Conservation (phyloP, 2,888 invertebrate genomes). For the Sturmia bella region DNA sequence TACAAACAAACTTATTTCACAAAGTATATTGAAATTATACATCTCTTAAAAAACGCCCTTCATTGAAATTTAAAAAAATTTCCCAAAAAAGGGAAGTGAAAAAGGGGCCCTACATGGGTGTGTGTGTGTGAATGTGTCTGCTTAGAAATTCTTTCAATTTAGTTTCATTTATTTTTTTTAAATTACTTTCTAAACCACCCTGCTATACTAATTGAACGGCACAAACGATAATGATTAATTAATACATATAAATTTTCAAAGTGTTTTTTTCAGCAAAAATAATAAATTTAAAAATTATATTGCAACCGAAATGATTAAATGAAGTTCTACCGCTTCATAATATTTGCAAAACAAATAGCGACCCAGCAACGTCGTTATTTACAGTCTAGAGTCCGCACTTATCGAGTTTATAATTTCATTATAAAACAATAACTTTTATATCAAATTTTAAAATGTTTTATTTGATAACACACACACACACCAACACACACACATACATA, state of each 20-base stretch:
- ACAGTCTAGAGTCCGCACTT: constrained; percentile 71
- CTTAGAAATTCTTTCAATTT: too few relatives aligned
- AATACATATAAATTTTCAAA: constrained; percentile 45
- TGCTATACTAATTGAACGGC: constrained; percentile 11
- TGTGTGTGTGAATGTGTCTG: too few relatives aligned
- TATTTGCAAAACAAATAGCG: constrained; percentile 21
- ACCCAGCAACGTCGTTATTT: constrained; percentile 52
- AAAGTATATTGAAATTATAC: too few relatives aligned
- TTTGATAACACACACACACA: constrained; percentile 9
- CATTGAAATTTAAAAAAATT: too few relatives aligned
- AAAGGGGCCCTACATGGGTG: too few relatives aligned
- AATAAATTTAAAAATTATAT: constrained; percentile 11
- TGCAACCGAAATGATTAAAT: constrained; percentile 39
- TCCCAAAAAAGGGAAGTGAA: too few relatives aligned
- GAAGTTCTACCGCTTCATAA: constrained; percentile 17
- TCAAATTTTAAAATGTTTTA: constrained; percentile 44
- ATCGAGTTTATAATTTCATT: constrained; percentile 66
- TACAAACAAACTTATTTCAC: too few relatives aligned
- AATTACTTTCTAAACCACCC: not conserved
- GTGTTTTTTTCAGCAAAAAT: constrained; percentile 33
- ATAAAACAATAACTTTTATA: constrained; percentile 59
- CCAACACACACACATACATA: too few relatives aligned
- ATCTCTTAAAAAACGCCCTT: too few relatives aligned
- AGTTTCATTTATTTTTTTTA: not conserved
- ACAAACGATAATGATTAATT: constrained; percentile 44